These are phyloP conservation scores for Lasioglossum morio DNA, from an alignment of 2,888 invertebrate genomes.

Conservation along the genomic window DNA sequence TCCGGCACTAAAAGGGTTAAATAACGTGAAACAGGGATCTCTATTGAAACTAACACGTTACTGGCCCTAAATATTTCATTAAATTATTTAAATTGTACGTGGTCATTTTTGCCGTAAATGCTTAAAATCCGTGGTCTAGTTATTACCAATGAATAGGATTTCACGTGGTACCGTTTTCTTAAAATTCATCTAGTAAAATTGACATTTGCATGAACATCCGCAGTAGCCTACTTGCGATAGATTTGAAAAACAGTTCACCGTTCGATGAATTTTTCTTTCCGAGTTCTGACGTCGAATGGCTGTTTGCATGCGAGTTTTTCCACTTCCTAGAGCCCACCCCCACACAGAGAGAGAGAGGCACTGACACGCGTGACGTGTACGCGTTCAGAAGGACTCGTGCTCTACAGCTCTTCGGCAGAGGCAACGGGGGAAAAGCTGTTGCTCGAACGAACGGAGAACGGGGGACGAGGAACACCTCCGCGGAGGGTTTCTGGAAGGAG, in stretches of 20 bases:
- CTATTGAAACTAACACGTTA: no score
- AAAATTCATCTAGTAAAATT: no score
- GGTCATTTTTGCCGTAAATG: no score
- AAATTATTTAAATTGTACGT: no score
- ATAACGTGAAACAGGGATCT: no score
- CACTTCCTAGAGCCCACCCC: slow-evolving; percentile 43
- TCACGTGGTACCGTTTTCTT: no score
- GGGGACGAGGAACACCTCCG: slow-evolving; percentile 66
- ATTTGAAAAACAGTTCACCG: neutral
- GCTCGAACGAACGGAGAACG: slow-evolving; percentile 44
- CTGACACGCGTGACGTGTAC: slow-evolving; percentile 61
- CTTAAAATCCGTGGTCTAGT: no score
- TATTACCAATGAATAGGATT: no score
- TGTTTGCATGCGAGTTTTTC: slow-evolving; percentile 26
- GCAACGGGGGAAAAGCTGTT: slow-evolving; percentile 39
- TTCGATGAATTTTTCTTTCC: neutral
- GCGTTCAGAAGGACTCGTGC: slow-evolving; percentile 51
- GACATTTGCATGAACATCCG: no score
- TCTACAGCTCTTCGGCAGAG: slow-evolving; percentile 21
- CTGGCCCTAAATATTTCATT: no score
- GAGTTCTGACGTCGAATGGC: neutral
- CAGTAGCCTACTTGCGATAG: neutral
- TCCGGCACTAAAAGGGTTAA: no score
- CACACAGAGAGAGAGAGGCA: slow-evolving; percentile 2
- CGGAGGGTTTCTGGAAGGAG: slow-evolving; percentile 80